phyloP scores from a whole-genome alignment of 2,888 invertebrate genomes.

The Drosophila mimetica region DNA sequence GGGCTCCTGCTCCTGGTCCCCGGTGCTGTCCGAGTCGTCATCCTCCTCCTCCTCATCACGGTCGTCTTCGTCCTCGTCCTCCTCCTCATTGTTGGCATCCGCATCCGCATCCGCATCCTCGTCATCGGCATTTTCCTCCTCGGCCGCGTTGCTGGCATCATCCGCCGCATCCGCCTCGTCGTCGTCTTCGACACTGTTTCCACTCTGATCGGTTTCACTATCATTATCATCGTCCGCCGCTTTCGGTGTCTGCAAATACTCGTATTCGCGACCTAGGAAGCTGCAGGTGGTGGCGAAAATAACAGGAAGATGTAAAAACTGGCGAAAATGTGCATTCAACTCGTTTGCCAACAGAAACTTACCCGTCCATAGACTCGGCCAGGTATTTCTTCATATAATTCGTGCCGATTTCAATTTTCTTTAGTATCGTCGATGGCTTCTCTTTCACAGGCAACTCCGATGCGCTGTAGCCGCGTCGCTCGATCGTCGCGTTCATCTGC shows the following conservation, averaged over 20 bases:
- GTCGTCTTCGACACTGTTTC: constrained; percentile 85
- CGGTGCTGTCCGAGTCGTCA: constrained; percentile 34
- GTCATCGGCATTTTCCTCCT: constrained; percentile 49
- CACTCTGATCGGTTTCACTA: constrained; percentile 85
- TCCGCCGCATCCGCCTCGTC: constrained; percentile 70
- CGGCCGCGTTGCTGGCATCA: constrained; percentile 31
- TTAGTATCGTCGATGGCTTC: constrained; percentile 83
- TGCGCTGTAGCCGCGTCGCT: constrained; percentile 82
- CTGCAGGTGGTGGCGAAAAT: constrained; percentile 50
- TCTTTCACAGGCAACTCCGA: constrained; percentile 79
- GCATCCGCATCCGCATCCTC: constrained; percentile 14
- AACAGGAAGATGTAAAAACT: constrained; percentile 24
- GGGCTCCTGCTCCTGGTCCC: constrained; percentile 39
- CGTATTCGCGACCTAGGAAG: constrained; percentile 82
- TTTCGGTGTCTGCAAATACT: constrained; percentile 68
- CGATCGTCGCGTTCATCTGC: constrained; percentile 80
- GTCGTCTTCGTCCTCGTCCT: constrained; percentile 35
- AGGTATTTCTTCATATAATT: constrained; percentile 82
- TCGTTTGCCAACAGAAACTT: constrained; percentile 52
- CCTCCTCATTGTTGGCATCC: constrained; percentile 82
- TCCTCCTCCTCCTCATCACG: constrained; percentile 20
- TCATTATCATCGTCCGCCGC: constrained; percentile 81
- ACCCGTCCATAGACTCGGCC: constrained; percentile 83
- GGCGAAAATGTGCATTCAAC: constrained; percentile 24
- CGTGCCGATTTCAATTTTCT: constrained; percentile 83